Base-by-base conservation (phyloP, 1,140 invertebrate genomes). In the Cydia splendana region DNA sequence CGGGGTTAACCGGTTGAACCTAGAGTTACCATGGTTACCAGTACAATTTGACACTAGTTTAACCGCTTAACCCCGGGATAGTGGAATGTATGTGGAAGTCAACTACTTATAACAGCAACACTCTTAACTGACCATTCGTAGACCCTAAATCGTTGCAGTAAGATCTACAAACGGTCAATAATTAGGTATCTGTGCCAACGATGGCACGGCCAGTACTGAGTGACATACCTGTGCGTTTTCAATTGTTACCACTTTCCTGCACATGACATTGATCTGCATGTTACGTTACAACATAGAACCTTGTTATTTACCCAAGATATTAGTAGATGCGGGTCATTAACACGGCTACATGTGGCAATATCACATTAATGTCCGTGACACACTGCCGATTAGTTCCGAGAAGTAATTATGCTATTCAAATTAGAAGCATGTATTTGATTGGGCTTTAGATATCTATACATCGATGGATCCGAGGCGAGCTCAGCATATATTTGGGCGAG, bases 251-350 rank as follows among this genome's bases (percentile, higher is more conserved):
- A 71, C 67, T 71, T 71, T 71, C 34, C 34, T 71, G 30, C 34
- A 71, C 67, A 71, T 20, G 67, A 45, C 67, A 71, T 71, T 71
- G 67, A 71, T 71, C 67, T 71, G 67, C 67, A 71, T 69, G 65
- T 71, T 45, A 18, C 20, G 9, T 71, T 71, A 18, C 67, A 71
- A 42, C 67, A 74, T 53, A 74, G 45, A 53, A 53, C 73, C 73
- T 74, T 74, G 73, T 13, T 74, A 57, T 74, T 74, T 53, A 74
- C 51, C 73, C 48, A 74, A 74, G 45, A 74, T 48, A 74, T 74
- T 51, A 51, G 71, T 48, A 18, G 28, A 75, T 80, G 79, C 81
- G 76, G 78, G 79, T 82, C 79, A 80, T 81, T 82, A 81, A 81
- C 79, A 81, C 65, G 75, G 65, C 28, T 24, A 45, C 51, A 74